These are phyloP conservation scores for Chydorus sphaericus DNA, from an alignment of 2,888 invertebrate species.

Conservation along the genomic window DNA sequence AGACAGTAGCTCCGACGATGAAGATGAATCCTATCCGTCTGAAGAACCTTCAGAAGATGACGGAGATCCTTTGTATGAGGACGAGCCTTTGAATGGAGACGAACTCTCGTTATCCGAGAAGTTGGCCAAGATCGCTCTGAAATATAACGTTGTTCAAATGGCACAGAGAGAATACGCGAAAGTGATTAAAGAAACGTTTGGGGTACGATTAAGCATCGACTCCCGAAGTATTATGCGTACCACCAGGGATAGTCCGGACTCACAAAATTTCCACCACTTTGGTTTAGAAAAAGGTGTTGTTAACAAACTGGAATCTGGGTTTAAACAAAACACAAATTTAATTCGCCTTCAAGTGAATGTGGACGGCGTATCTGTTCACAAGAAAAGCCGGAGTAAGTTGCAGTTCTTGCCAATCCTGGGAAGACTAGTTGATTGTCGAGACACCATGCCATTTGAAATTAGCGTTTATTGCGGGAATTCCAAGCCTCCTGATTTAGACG, in stretches of 20 bases:
- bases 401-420: neutral
- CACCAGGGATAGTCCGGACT: neutral
- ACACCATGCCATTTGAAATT: neutral
- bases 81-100: too few relatives aligned
- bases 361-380: neutral
- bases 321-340: neutral
- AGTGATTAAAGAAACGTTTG: too few relatives aligned
- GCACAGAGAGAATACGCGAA: too few relatives aligned
- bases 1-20: too few relatives aligned
- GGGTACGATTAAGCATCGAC: neutral
- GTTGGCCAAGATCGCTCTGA: too few relatives aligned
- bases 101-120: too few relatives aligned
- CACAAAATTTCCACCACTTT: neutral
- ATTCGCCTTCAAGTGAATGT: neutral
- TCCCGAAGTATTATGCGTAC: neutral
- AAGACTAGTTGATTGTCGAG: neutral
- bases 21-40: too few relatives aligned
- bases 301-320: neutral
- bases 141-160: too few relatives aligned
- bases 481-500: neutral
- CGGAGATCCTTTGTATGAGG: too few relatives aligned
- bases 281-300: neutral
- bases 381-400: neutral
- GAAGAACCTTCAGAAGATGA: too few relatives aligned
- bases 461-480: neutral